Evolutionary conservation across 2,797 vertebrate genomes (phyloP).

Genomic region (Notolabrus celidotus): DNA sequence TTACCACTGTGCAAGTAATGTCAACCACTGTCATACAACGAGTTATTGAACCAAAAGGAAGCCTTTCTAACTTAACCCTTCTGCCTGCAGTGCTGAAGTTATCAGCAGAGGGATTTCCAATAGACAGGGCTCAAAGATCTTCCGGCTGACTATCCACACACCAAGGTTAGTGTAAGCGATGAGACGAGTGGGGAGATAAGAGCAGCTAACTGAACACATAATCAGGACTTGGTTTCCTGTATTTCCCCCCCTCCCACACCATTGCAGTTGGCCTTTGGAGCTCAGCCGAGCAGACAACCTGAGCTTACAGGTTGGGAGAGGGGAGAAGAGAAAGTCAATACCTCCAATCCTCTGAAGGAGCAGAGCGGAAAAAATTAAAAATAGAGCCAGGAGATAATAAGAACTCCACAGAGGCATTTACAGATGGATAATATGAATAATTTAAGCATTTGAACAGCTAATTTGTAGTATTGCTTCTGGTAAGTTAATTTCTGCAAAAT

Average conservation of each 20-base stretch:
- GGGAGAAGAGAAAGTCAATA: slow-evolving; percentile 63
- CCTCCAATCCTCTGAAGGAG: slow-evolving; percentile 42
- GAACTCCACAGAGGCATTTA: background rate
- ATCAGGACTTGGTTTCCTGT: slow-evolving; percentile 53
- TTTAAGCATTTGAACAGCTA: slow-evolving; percentile 11
- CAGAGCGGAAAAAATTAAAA: slow-evolving; percentile 24
- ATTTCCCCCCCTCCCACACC: slow-evolving; percentile 42
- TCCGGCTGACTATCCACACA: slow-evolving; percentile 32
- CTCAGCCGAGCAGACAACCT: slow-evolving; percentile 62
- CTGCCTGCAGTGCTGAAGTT: slow-evolving; percentile 16
- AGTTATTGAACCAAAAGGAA: slow-evolving; percentile 21
- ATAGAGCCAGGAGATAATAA: slow-evolving; percentile 20
- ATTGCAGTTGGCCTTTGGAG: slow-evolving; percentile 52
- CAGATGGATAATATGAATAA: background rate
- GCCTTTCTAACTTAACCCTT: slow-evolving; percentile 4
- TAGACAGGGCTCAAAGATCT: slow-evolving; percentile 30
- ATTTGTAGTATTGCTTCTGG: background rate
- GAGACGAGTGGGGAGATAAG: slow-evolving; percentile 52
- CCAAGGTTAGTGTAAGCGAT: slow-evolving; percentile 33
- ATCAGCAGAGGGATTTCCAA: slow-evolving; percentile 35
- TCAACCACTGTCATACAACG: slow-evolving; percentile 6
- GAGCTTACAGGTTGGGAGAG: slow-evolving; percentile 54
- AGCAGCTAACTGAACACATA: slow-evolving; percentile 67
- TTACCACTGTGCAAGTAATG: background rate
- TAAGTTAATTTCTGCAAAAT: background rate